phyloP scores from a whole-genome alignment of 2,797 vertebrate species.

The Sebastes vulpes region DNA sequence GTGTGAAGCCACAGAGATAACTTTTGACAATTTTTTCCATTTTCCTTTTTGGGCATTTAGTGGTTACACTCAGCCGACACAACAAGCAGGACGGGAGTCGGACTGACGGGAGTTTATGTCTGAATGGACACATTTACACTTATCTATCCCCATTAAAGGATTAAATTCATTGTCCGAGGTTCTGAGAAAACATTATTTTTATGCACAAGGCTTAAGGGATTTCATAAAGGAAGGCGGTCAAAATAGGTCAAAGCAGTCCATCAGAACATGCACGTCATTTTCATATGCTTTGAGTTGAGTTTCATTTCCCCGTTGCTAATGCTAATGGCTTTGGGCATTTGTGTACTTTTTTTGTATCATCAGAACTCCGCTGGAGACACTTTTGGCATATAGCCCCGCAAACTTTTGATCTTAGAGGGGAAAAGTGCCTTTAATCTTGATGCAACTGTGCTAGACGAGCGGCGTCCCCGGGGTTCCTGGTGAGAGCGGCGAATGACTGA shows the following conservation, averaged over 20 bases:
- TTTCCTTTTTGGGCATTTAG: conserved; percentile 39
- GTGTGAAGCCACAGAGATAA: conserved; percentile 28
- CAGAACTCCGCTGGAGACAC: conserved; percentile 41
- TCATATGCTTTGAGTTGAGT: conserved; percentile 32
- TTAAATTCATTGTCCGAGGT: conserved; percentile 24
- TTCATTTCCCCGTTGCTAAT: conserved; percentile 40
- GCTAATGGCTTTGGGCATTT: conserved; percentile 52
- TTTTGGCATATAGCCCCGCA: conserved; percentile 38
- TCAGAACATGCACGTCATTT: conserved; percentile 39
- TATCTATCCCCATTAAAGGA: conserved; percentile 36
- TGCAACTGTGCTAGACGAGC: conserved; percentile 53
- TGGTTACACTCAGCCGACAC: conserved; percentile 17
- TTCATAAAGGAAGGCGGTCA: conserved; percentile 23
- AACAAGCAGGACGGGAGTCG: conserved; percentile 23
- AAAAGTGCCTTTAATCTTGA: conserved; percentile 74
- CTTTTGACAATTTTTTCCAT: conserved; percentile 31
- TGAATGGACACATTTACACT: conserved; percentile 19
- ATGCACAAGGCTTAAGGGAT: conserved; percentile 35
- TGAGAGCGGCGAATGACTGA: conserved; percentile 59
- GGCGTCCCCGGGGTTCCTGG: conserved; percentile 54
- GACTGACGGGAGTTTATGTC: conserved; percentile 44
- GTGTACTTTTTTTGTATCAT: conserved; percentile 34
- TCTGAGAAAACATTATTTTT: conserved; percentile 37
- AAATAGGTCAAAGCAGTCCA: conserved; percentile 39
- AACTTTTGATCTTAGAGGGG: conserved; percentile 62